Conservation (phyloP, 23 tunicate species). For the Halocynthia roretzi region DNA sequence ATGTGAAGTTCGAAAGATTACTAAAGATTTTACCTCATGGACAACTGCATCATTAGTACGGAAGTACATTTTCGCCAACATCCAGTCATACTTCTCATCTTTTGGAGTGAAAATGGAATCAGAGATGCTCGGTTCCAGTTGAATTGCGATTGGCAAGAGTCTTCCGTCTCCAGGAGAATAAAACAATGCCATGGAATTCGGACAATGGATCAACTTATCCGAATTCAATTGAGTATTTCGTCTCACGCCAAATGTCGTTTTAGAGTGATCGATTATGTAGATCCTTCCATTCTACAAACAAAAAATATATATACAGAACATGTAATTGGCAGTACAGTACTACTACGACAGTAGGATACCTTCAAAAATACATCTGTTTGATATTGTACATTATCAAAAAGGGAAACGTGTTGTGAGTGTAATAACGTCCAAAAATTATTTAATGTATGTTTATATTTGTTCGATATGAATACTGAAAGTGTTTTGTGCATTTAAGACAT, state of each 20-base stretch:
- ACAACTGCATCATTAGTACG: conserved; percentile 15
- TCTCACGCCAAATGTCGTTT: conserved; percentile 3
- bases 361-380: too few relatives aligned
- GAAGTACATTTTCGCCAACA: conserved; percentile 47
- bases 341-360: too few relatives aligned
- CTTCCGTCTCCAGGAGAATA: conserved; percentile 15
- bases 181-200: conserved; percentile 26
- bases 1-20: too few relatives aligned
- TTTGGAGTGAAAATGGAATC: conserved; percentile 33
- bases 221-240: conserved; percentile 3
- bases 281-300: conserved; percentile 26
- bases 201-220: background rate
- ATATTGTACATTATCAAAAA: too few relatives aligned
- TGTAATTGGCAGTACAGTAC: too few relatives aligned
- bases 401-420: too few relatives aligned
- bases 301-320: too few relatives aligned
- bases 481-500: too few relatives aligned
- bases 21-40: conserved; percentile 25
- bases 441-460: too few relatives aligned
- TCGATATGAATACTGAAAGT: too few relatives aligned
- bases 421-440: too few relatives aligned
- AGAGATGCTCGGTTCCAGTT: conserved; percentile 26
- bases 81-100: conserved; percentile 33
- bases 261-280: conserved; percentile 26
- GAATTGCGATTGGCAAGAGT: conserved; percentile 44